Base-by-base conservation (phyloP, 2,113 vertebrate genomes). In the Pseudonaja textilis region DNA sequence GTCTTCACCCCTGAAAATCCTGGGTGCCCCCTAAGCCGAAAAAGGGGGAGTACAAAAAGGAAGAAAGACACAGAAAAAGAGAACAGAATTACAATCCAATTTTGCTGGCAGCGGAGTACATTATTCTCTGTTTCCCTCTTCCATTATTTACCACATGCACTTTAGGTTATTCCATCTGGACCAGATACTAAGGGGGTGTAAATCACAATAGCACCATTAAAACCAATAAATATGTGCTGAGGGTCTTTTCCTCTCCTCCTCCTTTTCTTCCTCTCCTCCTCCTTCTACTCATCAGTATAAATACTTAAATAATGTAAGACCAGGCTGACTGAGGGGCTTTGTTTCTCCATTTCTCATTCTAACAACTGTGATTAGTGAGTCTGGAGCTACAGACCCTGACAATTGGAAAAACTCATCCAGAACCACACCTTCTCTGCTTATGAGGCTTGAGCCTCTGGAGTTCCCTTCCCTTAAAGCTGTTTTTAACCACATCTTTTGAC, bases 141-240 rank as follows among this genome's bases (percentile, higher is more conserved):
- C 93, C 74, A n/a, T 93, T 89, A 93, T 92, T 94, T 47, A 90
- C 29, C 86, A 94, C 93, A 89, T 90, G 85, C 22, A 89, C 57
- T 95, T 26, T 45, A 90, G 93, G 29, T 90, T 95, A 57, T 50
- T 45, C 26, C 95, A 59, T 61, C 93, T 95, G 87, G 95, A 95
- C 74, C 54, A 94, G 87, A 91, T 90, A 50, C 87, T 96, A 94
- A 94, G 90, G 89, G 95, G 96, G n/a, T 92, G 93, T 94, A 93
- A 74, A 18, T 93, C 96, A 94, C 92, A 64, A 52, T 92, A 57
- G 59, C 89, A 91, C 92, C 85, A 96, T 42, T 92, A 89, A 94
- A 91, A 87, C 88, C 56, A 95, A 59, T 87, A 57, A 95, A 90
- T 89, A 87, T 91, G 34, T 96, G 94, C 92, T 95, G 92, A 95